Evolutionary conservation across 2,888 invertebrate species (phyloP), one percentile per base, ranked within the genome.

Genomic region (Heliconius cydno): DNA sequence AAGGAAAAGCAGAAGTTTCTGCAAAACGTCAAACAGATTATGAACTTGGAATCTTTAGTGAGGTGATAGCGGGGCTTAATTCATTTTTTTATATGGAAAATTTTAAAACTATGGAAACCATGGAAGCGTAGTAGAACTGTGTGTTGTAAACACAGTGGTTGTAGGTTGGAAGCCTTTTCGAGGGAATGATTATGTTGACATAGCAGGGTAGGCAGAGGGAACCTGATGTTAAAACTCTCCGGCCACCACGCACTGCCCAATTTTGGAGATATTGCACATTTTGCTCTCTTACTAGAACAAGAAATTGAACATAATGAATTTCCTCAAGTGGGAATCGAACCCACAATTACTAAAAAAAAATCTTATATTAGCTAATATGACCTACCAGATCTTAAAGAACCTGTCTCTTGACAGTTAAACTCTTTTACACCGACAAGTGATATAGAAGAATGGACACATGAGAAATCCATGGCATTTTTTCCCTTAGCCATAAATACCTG

Each of bases 401-500:
- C 15, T 22, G 19, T 46, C 46, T 65, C 46, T 46, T 30, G 41
- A 75, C 75, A 65, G 65, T 65, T 38, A 63, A 65, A 34, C 22
- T 65, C 28, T 65, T 34, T 67, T 68, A 76, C 68, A 65, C 38
- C 34, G 22, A 71, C 46, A 30, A 30, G 30, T 63, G 52, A 75
- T 25, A 76, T 28, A 65, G 70, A 80, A 83, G 81, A 83, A 82
- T 82, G 60, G 65, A 9, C n/a, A 76, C 79, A 80, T 83, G 84
- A 77, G 84, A 84, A 82, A 79, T 57, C 68, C n/a, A 30, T 57
- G 15, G 13, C 13, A 52, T 71, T 80, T 82, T 82, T 82, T 76
- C 75, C 75, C 74, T 46, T 57, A 77, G 12, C 63, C 81, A 80
- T 71, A 71, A 76, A 78, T 74, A 66, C 75, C 73, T 68, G 65